Conservation (phyloP, 2,888 invertebrate species). For the Bedellia somnulentella region DNA sequence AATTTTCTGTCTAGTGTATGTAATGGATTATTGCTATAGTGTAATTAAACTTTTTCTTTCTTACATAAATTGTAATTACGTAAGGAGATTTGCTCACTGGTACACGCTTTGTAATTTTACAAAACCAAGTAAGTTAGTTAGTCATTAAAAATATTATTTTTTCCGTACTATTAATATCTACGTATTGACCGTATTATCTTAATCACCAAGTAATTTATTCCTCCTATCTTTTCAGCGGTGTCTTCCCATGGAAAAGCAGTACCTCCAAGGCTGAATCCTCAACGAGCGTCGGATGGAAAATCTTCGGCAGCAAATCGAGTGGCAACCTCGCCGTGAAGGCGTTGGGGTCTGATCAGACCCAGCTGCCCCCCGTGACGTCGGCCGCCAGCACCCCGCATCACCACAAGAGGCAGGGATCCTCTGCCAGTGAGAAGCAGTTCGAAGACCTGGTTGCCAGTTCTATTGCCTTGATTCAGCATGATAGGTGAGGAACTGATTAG, state of each 20-base stretch:
- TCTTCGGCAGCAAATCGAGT: conserved; percentile 46
- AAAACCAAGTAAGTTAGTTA: too few relatives aligned
- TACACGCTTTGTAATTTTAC: too few relatives aligned
- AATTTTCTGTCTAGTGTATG: too few relatives aligned
- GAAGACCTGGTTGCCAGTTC: conserved; percentile 69
- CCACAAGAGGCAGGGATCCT: conserved; percentile 47
- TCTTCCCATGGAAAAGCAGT: conserved; percentile 56
- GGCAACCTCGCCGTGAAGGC: conserved; percentile 30
- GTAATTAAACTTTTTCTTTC: too few relatives aligned
- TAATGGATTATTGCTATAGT: too few relatives aligned
- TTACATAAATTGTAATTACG: too few relatives aligned
- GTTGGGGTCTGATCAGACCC: conserved; percentile 28
- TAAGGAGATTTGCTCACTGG: too few relatives aligned
- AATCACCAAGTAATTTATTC: neutral
- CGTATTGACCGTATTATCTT: too few relatives aligned
- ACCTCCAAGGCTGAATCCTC: conserved; percentile 25
- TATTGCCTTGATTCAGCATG: conserved; percentile 71
- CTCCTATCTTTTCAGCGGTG: conserved; percentile 46
- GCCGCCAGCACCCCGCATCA: conserved; percentile 42
- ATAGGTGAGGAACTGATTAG: conserved; percentile 51
- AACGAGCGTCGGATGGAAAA: conserved; percentile 28
- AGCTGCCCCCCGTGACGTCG: conserved; percentile 34
- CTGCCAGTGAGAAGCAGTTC: conserved; percentile 55
- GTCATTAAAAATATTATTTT: too few relatives aligned
- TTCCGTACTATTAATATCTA: too few relatives aligned